These are phyloP conservation scores for Lithophane leautieri DNA, from an alignment of 2,888 invertebrate genomes.

Conservation along the genomic window DNA sequence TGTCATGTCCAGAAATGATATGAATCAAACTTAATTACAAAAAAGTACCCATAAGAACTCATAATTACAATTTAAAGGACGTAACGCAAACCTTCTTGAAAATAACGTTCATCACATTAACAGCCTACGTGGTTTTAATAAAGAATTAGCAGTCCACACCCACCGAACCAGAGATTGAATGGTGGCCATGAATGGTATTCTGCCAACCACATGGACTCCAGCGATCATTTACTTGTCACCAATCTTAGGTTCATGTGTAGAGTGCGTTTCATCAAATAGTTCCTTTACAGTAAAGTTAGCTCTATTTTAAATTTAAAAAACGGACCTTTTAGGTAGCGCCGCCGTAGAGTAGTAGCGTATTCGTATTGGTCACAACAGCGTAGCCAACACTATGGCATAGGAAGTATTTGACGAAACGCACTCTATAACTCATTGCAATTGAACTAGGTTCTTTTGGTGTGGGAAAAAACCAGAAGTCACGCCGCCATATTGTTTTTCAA, in stretches of 20 bases:
- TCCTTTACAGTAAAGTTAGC: neutral
- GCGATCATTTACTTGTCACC: neutral
- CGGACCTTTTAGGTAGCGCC: no score
- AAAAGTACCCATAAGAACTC: neutral
- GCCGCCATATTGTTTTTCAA: neutral
- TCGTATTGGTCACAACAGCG: no score
- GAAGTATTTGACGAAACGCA: no score
- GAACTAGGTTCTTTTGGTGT: neutral
- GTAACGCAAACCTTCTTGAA: neutral
- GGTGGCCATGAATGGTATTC: neutral
- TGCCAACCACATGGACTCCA: neutral
- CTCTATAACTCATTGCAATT: neutral
- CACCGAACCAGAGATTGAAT: neutral
- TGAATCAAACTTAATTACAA: no score
- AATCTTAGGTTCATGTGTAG: neutral
- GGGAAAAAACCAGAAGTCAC: neutral
- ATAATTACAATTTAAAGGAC: neutral
- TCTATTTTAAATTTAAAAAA: no score
- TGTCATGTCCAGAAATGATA: neutral
- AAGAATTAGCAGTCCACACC: neutral
- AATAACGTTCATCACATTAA: neutral
- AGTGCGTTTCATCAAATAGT: no score
- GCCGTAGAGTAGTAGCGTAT: no score
- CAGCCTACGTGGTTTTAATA: neutral
- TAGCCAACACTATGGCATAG: no score